phyloP scores from a whole-genome alignment of 2,888 invertebrate genomes.

The Phortica magna region DNA sequence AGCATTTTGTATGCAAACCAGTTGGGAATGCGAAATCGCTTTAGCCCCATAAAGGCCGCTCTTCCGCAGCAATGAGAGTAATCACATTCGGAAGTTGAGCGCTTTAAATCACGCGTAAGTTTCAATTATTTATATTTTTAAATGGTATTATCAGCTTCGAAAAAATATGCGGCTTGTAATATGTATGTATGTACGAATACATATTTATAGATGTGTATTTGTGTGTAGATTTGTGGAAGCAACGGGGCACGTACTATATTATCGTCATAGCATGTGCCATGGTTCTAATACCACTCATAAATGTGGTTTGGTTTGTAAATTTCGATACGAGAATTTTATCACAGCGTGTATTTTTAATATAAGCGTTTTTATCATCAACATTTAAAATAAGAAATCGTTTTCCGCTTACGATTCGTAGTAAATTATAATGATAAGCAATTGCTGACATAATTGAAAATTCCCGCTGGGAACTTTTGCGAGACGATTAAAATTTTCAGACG shows the following conservation, averaged over 20 bases:
- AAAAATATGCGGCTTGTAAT: neutral
- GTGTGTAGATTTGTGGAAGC: neutral
- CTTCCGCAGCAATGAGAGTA: neutral
- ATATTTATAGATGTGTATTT: neutral
- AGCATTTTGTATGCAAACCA: neutral
- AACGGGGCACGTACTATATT: neutral
- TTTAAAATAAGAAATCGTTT: no score
- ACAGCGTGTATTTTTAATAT: no score
- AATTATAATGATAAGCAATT: no score
- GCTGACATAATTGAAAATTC: no score
- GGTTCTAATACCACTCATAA: neutral
- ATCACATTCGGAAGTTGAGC: constrained; percentile 18
- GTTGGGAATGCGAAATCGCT: neutral
- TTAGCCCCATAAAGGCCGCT: neutral
- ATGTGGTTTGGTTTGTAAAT: no score
- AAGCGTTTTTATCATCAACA: no score
- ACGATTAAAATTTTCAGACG: no score
- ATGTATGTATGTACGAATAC: neutral
- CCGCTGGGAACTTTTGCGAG: no score
- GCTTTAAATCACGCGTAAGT: neutral
- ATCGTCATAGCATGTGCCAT: neutral
- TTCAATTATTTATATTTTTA: neutral
- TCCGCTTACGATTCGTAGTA: no score
- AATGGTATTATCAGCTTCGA: neutral
- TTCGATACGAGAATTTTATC: no score